These are phyloP conservation scores for Pollenia griseotomentosa DNA, from an alignment of 2,888 invertebrate species.

Conservation along the genomic window DNA sequence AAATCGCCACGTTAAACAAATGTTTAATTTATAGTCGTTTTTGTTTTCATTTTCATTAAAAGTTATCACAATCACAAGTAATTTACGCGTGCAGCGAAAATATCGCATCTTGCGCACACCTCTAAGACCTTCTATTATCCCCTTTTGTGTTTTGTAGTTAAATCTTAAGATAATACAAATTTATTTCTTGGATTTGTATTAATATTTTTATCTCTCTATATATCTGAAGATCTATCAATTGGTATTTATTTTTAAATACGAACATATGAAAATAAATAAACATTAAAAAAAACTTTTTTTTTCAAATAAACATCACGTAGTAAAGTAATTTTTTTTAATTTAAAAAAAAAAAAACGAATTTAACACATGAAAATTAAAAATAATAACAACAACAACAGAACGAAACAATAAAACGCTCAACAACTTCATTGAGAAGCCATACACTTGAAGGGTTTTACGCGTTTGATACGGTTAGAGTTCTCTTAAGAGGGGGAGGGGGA, in stretches of 20 bases:
- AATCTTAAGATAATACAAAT: slow-evolving; percentile 9
- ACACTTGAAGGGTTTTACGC: slow-evolving; percentile 49
- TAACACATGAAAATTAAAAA: slow-evolving; percentile 20
- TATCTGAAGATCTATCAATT: not conserved
- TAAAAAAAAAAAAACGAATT: slow-evolving; percentile 4
- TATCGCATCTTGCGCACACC: too few species aligned
- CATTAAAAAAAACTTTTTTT: slow-evolving; percentile 14
- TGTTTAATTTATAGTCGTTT: slow-evolving; percentile 25
- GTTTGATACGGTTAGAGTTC: not conserved
- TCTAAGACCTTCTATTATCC: not conserved
- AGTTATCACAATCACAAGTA: too few species aligned
- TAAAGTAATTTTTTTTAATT: slow-evolving; percentile 56
- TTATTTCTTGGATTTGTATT: slow-evolving; percentile 33
- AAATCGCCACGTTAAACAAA: slow-evolving; percentile 48
- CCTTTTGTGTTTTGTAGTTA: not conserved
- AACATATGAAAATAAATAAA: slow-evolving; percentile 47
- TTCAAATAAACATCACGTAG: slow-evolving; percentile 61
- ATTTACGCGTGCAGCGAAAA: too few species aligned
- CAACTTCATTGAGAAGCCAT: slow-evolving; percentile 61
- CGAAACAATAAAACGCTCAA: slow-evolving; percentile 43
- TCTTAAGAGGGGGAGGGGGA: not conserved
- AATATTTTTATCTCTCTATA: not conserved
- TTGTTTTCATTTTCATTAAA: slow-evolving; percentile 5
- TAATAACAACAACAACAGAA: slow-evolving; percentile 19
- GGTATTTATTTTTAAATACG: slow-evolving; percentile 27